These are phyloP conservation scores for Gambusia holbrooki DNA, from an alignment of 2,113 vertebrate genomes.

Conservation along the genomic window DNA sequence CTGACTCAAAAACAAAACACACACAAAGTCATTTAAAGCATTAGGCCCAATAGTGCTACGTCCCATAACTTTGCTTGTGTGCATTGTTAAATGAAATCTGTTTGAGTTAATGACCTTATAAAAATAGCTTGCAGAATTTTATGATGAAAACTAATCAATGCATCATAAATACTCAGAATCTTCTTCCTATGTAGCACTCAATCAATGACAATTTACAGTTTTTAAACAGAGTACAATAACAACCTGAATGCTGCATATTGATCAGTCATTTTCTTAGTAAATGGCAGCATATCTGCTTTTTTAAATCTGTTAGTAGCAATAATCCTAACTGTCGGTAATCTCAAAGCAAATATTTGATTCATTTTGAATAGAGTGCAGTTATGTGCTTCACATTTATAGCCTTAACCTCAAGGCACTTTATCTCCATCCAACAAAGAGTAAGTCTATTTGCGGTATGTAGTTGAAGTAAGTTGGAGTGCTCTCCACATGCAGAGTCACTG, in stretches of 20 bases:
- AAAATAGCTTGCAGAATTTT: slow-evolving; percentile 33
- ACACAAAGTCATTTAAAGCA: slow-evolving; percentile 63
- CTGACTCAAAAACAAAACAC: slow-evolving; percentile 51
- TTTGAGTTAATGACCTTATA: slow-evolving; percentile 16
- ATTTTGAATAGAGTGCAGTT: slow-evolving; percentile 22
- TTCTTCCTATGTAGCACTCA: slow-evolving; percentile 16
- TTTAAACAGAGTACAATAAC: slow-evolving; percentile 8
- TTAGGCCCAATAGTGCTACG: slow-evolving; percentile 53
- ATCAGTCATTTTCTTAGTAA: slow-evolving; percentile 18
- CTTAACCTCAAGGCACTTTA: slow-evolving; percentile 38
- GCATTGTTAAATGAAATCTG: slow-evolving; percentile 32
- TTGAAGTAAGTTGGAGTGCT: slow-evolving; percentile 18
- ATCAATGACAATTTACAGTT: slow-evolving; percentile 18
- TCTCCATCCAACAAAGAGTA: slow-evolving; percentile 16
- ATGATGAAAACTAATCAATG: slow-evolving; percentile 26
- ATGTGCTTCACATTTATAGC: slow-evolving; percentile 33
- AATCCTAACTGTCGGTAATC: slow-evolving; percentile 11
- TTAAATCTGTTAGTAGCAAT: slow-evolving; percentile 14
- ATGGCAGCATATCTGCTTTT: slow-evolving; percentile 14
- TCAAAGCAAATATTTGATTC: slow-evolving; percentile 15
- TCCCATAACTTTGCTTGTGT: slow-evolving; percentile 22
- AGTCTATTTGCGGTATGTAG: too few species aligned
- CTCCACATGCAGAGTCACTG: slow-evolving; percentile 34
- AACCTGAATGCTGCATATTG: slow-evolving; percentile 17
- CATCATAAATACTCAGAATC: background rate